These are phyloP conservation scores for Macrosiphum euphorbiae DNA, from an alignment of 2,888 invertebrate species.

Conservation along the genomic window DNA sequence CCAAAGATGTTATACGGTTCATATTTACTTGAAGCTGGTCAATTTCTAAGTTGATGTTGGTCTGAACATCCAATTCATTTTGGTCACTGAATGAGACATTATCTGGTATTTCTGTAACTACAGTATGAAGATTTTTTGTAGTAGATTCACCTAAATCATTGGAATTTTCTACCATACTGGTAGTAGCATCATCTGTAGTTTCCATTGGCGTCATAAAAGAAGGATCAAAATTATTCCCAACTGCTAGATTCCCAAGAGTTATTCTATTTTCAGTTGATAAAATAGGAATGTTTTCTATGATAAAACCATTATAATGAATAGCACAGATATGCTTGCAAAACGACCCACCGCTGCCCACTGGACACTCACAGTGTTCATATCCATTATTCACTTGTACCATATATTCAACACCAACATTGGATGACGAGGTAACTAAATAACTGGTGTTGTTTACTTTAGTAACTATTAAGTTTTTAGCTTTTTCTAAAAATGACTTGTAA, in stretches of 20 bases:
- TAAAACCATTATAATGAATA: no score
- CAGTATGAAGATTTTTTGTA: no score
- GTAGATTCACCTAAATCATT: no score
- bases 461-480: background rate
- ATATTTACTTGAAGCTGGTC: background rate
- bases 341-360: background rate
- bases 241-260: background rate
- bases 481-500: background rate
- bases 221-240: background rate
- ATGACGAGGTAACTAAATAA: background rate
- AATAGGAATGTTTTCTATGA: background rate
- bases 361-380: background rate
- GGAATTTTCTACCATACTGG: no score
- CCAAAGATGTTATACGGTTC: conserved; percentile 12
- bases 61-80: no score
- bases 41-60: no score
- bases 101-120: no score
- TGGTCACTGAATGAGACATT: no score
- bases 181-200: no score
- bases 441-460: background rate
- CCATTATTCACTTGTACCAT: background rate
- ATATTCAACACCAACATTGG: no score
- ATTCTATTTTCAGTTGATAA: background rate
- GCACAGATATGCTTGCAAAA: background rate
- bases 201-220: no score